phyloP scores from a whole-genome alignment of 2,888 invertebrate species.

The Tinea pellionella region DNA sequence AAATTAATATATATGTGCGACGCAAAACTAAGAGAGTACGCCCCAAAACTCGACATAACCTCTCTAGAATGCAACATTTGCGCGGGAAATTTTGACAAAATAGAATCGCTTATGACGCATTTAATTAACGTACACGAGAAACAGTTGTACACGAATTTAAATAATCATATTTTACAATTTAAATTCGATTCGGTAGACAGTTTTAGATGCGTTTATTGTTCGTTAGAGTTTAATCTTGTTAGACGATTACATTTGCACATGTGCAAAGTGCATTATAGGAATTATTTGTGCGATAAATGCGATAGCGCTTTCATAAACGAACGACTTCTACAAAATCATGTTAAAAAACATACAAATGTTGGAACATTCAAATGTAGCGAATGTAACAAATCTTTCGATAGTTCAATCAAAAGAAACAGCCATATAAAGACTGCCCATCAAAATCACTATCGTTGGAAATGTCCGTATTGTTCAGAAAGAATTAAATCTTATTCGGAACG shows the following conservation, averaged over 20 bases:
- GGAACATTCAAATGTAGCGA: conserved; percentile 24
- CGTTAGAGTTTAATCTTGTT: conserved; percentile 27
- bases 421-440: conserved; percentile 49
- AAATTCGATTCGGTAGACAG: conserved; percentile 32
- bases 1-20: conserved; percentile 28
- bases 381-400: conserved; percentile 54
- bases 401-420: conserved; percentile 40
- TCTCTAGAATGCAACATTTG: conserved; percentile 36
- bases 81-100: conserved; percentile 23
- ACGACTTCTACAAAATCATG: conserved; percentile 28
- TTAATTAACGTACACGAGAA: conserved; percentile 32
- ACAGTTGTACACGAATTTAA: conserved; percentile 37
- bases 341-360: conserved; percentile 26
- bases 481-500: conserved; percentile 49
- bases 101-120: conserved; percentile 38
- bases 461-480: conserved; percentile 40
- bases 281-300: conserved; percentile 34
- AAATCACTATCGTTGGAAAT: conserved; percentile 32
- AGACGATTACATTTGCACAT: conserved; percentile 35
- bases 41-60: conserved; percentile 44
- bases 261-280: conserved; percentile 31
- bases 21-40: conserved; percentile 32
- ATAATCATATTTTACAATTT: conserved; percentile 48
- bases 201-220: conserved; percentile 31
- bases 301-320: conserved; percentile 32